Base-by-base conservation (phyloP, 2,888 invertebrate species). In the Pheosia gnoma region DNA sequence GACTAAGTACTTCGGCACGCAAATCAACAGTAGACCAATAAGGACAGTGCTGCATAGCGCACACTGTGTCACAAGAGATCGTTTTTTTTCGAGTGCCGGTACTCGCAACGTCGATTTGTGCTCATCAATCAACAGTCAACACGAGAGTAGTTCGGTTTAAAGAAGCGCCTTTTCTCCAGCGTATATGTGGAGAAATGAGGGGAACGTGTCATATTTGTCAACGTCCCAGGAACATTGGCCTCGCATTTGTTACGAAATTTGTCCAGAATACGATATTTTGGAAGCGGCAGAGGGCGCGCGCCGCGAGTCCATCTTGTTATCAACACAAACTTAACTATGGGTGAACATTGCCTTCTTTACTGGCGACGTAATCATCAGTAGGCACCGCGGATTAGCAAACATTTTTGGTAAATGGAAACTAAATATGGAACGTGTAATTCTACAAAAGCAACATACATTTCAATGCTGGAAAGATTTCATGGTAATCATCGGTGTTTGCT, bases 81-180 rank as follows among this genome's bases (percentile, higher is more conserved):
- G 6, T 1, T 39, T 11, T 4, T 52, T 8, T 47, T 49, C 4
- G n/a, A 55, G 52, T 60, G 58, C 58, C 59, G 43, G 58, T 62
- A 49, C 57, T 7, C 54, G 39, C 5, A 56, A 6, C 38, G 37
- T 54, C 54, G 51, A 52, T 55, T 55, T 11, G 59, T 8, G 49
- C 62, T 71, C 81, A 84, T 85, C 84, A 76, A 81, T 84, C 83
- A 81, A 70, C 81, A 80, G 73, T 79, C 83, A 75, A 81, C 80
- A 79, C 77, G 74, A 70, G 70, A 66, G 66, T 73, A 74, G 64
- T 67, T 63, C 59, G 69, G 79, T 82, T 79, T 80, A 76, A 79
- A 77, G 73, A 75, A 70, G 65, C 68, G 70, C 68, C 76, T 78
- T 77, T 76, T 70, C 70, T 70, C 61, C 6, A 47, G 65, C 53